Conservation (phyloP, 2,888 invertebrate species). For the Charanyca ferruginea region DNA sequence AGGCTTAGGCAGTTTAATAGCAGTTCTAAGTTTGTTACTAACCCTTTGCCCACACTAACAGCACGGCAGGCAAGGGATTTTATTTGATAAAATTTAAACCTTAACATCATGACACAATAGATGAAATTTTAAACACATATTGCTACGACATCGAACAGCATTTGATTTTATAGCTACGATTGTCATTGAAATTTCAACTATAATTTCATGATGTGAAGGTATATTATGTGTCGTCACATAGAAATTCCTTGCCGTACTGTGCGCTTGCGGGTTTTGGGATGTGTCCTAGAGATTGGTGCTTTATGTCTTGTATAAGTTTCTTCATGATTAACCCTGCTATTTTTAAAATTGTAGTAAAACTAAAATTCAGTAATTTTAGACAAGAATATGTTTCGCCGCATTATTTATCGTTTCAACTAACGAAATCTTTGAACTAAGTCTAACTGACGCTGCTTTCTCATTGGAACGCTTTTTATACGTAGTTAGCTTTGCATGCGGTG, state of each 20-base stretch:
- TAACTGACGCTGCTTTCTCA: not conserved
- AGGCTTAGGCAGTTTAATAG: not conserved
- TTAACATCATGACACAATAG: no score
- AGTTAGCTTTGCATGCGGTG: conserved; percentile 57
- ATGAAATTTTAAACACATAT: no score
- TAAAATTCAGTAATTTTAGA: not conserved
- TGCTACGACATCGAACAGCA: no score
- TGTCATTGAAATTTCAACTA: no score
- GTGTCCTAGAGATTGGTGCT: not conserved
- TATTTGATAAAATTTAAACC: no score
- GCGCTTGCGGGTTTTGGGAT: not conserved
- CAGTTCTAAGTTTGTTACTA: not conserved
- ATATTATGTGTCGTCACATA: no score
- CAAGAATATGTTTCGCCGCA: no score
- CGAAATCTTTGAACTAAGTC: not conserved
- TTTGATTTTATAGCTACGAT: no score
- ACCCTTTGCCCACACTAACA: no score
- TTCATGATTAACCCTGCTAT: not conserved
- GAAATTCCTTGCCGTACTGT: no score
- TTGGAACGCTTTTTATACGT: conserved; percentile 14
- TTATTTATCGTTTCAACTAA: not conserved
- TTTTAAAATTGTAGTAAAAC: not conserved
- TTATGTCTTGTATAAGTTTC: not conserved
- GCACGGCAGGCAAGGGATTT: no score
- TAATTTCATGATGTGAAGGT: no score